Evolutionary conservation across 2,797 vertebrate genomes (phyloP), one percentile per base, ranked within the genome.

Genomic region (Euthynnus affinis): DNA sequence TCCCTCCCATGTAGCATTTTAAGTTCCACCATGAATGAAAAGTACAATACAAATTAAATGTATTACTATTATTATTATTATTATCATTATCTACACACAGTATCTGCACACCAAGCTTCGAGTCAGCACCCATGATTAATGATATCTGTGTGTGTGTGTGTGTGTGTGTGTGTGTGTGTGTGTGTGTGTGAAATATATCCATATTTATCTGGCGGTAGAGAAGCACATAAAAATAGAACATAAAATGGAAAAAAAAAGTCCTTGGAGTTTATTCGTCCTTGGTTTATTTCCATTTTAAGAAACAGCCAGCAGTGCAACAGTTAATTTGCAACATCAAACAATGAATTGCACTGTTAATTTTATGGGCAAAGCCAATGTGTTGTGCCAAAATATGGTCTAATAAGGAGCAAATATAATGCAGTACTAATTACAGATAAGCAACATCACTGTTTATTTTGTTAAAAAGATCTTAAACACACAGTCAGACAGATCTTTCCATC

Each of bases 81-180:
- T 37, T 37, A 37, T 37, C 2, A 37, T 37, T 9, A 37, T 37
- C 10, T 10, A 59, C 74, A 72, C 76, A 80, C 78, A 61, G 71
- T 70, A 51, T 76, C 29, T 20, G 29, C 48, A 37, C 66, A 72
- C 71, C 61, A 1, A 76, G 83, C 76, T 75, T 71, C 57, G 55
- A 83, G 76, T 75, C 76, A 49, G 70, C 82, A 82, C 79, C 81
- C 76, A 76, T 87, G 87, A 90, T 89, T 91, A 88, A 89, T 85
- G 87, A 86, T 76, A 66, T 82, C 78, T 18, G 23, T 22, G 51
- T 37, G 5, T 66, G 52, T 73, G 73, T 22, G 65, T 20, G 59
- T 29, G 3, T 29, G 27, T 29, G 27, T 0, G 27, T 29, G 27
- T 29, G 27, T 29, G 27, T n/a, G n/a, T n/a, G n/a, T n/a, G n/a